A percentile compares a stretch with the other conserved stretches of the same genome.
Evolutionary conservation across 2,888 invertebrate genomes (phyloP).

Genomic region (Agonopterix arenella): DNA sequence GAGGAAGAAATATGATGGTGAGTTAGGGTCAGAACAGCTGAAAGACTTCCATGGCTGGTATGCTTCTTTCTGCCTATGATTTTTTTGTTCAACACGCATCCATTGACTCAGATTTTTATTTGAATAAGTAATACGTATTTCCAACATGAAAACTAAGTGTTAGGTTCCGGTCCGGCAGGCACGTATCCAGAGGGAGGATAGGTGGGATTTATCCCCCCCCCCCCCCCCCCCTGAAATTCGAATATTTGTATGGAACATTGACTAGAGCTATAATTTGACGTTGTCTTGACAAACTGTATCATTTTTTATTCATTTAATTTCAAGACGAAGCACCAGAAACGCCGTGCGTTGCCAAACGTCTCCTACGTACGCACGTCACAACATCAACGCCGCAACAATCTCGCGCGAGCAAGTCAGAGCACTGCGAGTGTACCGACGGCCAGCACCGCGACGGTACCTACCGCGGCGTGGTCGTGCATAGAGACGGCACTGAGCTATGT

Average conservation of each 20-base stretch:
- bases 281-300: too few species aligned
- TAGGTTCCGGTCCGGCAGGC: too few species aligned
- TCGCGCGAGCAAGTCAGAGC: constrained; percentile 11
- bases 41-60: not conserved
- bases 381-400: constrained; percentile 59
- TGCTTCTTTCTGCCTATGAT: not conserved
- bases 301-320: too few species aligned
- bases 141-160: too few species aligned
- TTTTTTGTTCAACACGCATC: not conserved
- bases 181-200: too few species aligned
- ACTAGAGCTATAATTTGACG: too few species aligned
- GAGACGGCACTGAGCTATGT: constrained; percentile 67
- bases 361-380: constrained; percentile 39
- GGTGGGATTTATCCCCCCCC: too few species aligned
- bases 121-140: too few species aligned
- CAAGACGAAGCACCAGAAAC: constrained; percentile 46
- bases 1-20: constrained; percentile 51
- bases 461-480: constrained; percentile 53
- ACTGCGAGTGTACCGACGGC: constrained; percentile 20
- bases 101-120: too few species aligned
- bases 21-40: constrained; percentile 4
- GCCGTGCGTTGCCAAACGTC: constrained; percentile 39
- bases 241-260: too few species aligned
- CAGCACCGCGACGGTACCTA: constrained; percentile 56
- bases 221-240: too few species aligned